A percentile compares a stretch with the other conserved stretches of the same genome.
Evolutionary conservation across 2,113 vertebrate species (phyloP).

Genomic region (Melanerpes formicivorus): DNA sequence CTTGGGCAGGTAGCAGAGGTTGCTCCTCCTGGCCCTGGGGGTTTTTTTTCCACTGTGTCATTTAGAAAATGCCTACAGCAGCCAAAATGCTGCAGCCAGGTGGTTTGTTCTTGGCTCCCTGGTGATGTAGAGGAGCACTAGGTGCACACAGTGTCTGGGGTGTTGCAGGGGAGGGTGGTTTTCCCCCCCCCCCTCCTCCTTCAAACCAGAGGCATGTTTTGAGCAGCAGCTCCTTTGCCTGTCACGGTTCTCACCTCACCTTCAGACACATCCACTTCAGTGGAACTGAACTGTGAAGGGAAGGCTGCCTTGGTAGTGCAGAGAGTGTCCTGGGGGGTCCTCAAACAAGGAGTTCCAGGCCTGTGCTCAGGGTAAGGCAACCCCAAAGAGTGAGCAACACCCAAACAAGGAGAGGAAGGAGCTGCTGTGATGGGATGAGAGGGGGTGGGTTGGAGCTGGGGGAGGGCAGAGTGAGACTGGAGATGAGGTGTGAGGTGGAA

Average conservation of each 20-base stretch:
- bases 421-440: no score
- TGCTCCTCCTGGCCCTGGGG: neutral
- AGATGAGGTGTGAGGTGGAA: no score
- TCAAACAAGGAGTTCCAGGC: no score
- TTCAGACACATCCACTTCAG: neutral
- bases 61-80: conserved; percentile 34
- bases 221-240: neutral
- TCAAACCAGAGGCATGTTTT: neutral
- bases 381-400: no score
- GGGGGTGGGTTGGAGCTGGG: no score
- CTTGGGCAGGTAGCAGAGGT: neutral
- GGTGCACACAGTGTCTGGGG: neutral
- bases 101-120: neutral
- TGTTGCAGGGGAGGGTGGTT: neutral
- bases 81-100: neutral
- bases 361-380: no score
- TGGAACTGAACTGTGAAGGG: neutral
- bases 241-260: neutral
- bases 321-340: no score
- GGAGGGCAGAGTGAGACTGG: no score
- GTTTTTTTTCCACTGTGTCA: conserved; percentile 21
- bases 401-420: no score
- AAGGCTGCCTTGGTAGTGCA: no score
- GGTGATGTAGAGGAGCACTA: neutral
- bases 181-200: neutral